These are phyloP conservation scores for Patella ulyssiponensis DNA, from an alignment of 2,888 invertebrate species.

Conservation along the genomic window DNA sequence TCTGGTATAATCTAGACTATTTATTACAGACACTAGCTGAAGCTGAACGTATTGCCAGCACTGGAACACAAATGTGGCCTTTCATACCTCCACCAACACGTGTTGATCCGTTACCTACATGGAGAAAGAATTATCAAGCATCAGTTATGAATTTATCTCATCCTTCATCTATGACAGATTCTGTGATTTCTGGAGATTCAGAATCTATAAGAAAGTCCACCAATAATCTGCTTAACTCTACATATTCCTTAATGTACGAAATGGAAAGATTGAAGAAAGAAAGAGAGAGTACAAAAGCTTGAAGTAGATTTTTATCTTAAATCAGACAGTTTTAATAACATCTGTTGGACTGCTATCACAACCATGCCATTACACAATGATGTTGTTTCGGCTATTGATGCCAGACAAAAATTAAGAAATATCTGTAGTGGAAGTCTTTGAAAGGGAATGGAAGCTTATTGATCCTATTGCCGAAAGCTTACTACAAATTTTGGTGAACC, in stretches of 20 bases:
- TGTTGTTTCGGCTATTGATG: no score
- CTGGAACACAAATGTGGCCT: slow-evolving; percentile 28
- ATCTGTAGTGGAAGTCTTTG: no score
- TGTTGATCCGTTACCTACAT: slow-evolving; percentile 33
- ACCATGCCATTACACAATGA: no score
- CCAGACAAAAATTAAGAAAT: no score
- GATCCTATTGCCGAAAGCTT: no score
- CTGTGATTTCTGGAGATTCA: background rate
- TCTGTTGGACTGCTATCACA: no score
- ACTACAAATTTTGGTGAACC: no score
- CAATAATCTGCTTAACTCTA: slow-evolving; percentile 55
- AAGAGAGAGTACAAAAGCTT: slow-evolving; percentile 28
- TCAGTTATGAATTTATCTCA: slow-evolving; percentile 25
- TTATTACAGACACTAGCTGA: slow-evolving; percentile 58
- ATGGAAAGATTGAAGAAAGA: slow-evolving; percentile 58
- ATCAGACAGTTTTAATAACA: no score
- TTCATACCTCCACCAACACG: slow-evolving; percentile 20
- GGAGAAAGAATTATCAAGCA: slow-evolving; percentile 49
- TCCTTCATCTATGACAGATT: slow-evolving; percentile 35
- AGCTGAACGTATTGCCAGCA: slow-evolving; percentile 59
- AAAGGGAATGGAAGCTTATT: no score
- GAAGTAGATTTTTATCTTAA: background rate
- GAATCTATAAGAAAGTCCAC: slow-evolving; percentile 46
- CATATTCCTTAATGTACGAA: slow-evolving; percentile 62
- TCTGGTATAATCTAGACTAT: no score